Evolutionary conservation across 2,888 invertebrate species (phyloP).

Genomic region (Eudemis profundana): DNA sequence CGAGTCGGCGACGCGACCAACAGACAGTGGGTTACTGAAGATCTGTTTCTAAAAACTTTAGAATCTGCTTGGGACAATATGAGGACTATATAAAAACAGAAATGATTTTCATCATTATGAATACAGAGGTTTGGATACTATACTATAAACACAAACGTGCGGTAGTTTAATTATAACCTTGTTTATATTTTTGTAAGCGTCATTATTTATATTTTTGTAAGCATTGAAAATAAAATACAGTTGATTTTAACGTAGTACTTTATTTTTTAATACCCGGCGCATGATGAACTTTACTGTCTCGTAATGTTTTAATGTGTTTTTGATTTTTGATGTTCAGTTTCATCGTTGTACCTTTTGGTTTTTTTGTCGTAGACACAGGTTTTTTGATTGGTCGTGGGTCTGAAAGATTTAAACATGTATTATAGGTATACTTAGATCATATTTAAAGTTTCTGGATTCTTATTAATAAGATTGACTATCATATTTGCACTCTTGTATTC

Average conservation of each 20-base stretch:
- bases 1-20: neutral
- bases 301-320: no score
- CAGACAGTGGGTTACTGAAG: neutral
- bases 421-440: no score
- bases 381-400: neutral
- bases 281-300: no score
- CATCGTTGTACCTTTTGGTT: neutral
- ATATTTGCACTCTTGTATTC: no score
- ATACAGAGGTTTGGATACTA: no score
- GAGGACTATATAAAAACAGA: neutral
- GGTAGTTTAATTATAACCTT: neutral
- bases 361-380: neutral
- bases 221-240: neutral
- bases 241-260: no score
- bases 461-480: no score
- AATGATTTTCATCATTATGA: no score
- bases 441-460: no score
- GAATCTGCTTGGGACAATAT: neutral
- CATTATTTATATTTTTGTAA: neutral
- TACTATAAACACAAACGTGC: no score
- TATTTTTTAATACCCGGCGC: no score
- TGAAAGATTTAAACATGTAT: neutral
- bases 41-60: neutral
- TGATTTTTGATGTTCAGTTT: neutral
- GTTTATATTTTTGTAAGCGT: neutral